Evolutionary conservation across 2,113 vertebrate genomes (phyloP).

Genomic region (Nycticryphes semicollaris): DNA sequence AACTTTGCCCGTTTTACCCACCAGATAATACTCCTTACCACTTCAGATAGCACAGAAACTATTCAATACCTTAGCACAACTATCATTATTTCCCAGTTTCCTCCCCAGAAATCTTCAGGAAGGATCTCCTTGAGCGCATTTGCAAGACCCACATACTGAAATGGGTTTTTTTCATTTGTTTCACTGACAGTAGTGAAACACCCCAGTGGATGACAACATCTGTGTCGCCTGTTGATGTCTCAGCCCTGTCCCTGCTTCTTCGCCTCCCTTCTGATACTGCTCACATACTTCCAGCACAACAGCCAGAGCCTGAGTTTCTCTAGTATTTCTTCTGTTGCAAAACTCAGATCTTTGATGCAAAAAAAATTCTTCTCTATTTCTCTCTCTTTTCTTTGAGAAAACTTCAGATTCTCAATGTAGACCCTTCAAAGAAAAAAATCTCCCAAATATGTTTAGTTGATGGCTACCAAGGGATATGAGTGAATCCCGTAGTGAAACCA

Average conservation of each 20-base stretch:
- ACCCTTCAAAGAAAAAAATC: neutral
- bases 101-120: neutral
- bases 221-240: neutral
- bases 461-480: neutral
- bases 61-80: neutral
- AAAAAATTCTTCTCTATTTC: neutral
- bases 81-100: neutral
- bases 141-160: neutral
- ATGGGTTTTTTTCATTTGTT: neutral
- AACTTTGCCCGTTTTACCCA: neutral
- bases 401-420: neutral
- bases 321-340: neutral
- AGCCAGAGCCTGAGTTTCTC: neutral
- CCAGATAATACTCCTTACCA: neutral
- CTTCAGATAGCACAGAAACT: neutral
- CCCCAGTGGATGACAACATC: fast-evolving
- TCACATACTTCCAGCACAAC: neutral
- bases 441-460: neutral
- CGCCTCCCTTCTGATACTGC: neutral
- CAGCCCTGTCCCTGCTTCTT: neutral
- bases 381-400: neutral
- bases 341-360: neutral
- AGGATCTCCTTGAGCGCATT: neutral
- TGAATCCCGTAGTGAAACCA: neutral
- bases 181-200: fast-evolving